These are phyloP conservation scores for Dioctria rufipes DNA, from an alignment of 2,888 invertebrate species.

Conservation along the genomic window DNA sequence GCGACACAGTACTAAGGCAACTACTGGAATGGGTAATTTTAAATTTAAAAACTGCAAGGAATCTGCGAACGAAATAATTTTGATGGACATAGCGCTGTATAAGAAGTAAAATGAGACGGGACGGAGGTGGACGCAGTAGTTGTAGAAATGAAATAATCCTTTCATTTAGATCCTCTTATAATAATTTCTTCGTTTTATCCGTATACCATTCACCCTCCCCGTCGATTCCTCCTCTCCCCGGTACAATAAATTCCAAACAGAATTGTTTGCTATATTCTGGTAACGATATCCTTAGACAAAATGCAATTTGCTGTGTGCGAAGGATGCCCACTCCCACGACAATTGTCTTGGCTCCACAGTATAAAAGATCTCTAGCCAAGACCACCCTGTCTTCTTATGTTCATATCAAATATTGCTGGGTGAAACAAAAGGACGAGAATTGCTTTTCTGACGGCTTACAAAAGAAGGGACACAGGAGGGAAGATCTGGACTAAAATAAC, in stretches of 20 bases:
- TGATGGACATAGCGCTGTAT: not conserved
- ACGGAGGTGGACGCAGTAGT: not conserved
- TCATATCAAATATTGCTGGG: conserved; percentile 31
- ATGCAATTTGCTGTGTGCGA: conserved; percentile 37
- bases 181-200: conserved; percentile 14
- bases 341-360: not conserved
- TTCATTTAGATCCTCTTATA: conserved; percentile 39
- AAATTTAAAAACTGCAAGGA: conserved; percentile 27
- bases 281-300: conserved; percentile 38
- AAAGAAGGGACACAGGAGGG: conserved; percentile 13
- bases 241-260: conserved; percentile 39
- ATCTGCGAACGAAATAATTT: not conserved
- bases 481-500: conserved; percentile 29
- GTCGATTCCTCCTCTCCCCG: not conserved
- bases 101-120: not conserved
- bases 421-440: conserved; percentile 45
- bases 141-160: conserved; percentile 34
- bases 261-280: conserved; percentile 50
- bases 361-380: too few species aligned
- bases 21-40: conserved; percentile 5
- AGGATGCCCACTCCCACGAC: not conserved
- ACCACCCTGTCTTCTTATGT: not conserved
- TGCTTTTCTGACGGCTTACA: conserved; percentile 37
- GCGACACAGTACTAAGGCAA: not conserved
- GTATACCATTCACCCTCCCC: too few species aligned